phyloP scores from a whole-genome alignment of 2,888 invertebrate genomes.

The Melieria crassipennis region DNA sequence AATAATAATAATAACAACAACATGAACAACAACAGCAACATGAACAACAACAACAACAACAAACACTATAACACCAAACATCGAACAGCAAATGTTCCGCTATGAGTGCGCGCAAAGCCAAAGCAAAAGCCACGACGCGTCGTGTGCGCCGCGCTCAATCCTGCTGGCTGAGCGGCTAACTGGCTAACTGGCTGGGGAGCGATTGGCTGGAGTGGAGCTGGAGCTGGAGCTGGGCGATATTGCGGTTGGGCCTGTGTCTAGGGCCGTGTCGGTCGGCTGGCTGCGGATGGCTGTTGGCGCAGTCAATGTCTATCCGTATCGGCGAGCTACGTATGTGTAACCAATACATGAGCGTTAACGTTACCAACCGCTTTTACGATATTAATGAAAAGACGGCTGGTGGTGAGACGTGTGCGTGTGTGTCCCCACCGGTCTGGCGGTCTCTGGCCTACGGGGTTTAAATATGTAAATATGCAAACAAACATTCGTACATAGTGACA shows the following conservation, averaged over 20 bases:
- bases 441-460: too few species aligned
- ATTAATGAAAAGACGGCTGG: conserved; percentile 31
- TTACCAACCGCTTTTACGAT: conserved; percentile 34
- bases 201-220: too few species aligned
- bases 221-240: too few species aligned
- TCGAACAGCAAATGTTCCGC: background rate
- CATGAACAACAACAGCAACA: background rate
- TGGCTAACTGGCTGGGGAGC: too few species aligned
- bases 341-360: conserved; percentile 36
- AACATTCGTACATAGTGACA: background rate
- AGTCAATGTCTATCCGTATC: too few species aligned
- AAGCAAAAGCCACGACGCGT: background rate
- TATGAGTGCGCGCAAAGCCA: background rate
- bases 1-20: background rate
- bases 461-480: too few species aligned
- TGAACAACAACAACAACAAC: background rate
- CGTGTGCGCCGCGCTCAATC: too few species aligned
- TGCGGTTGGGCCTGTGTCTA: too few species aligned
- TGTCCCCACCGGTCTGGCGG: too few species aligned
- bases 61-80: background rate
- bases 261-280: too few species aligned
- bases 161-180: too few species aligned
- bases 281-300: too few species aligned
- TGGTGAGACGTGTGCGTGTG: background rate
- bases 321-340: conserved; percentile 17